A percentile compares a stretch with the other conserved stretches of the same genome.
Conservation (phyloP, 92 coral and sea anemone species). For the Siderastrea radians region DNA sequence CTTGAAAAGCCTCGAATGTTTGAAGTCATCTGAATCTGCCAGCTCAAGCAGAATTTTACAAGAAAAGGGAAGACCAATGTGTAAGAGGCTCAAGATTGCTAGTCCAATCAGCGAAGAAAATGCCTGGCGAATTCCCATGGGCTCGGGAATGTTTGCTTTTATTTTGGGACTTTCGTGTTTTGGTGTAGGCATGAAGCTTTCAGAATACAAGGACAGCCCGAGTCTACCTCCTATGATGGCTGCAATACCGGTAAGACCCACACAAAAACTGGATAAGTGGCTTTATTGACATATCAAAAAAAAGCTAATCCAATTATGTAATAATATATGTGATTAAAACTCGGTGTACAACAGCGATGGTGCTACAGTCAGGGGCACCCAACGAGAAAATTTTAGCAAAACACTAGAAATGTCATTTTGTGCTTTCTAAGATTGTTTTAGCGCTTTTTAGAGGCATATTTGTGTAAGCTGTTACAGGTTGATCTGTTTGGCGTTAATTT, state of each 20-base stretch:
- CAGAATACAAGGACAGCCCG: conserved; percentile 65
- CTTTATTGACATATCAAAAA: too few species aligned
- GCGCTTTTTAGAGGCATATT: too few species aligned
- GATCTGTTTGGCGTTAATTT: too few species aligned
- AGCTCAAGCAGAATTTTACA: not conserved
- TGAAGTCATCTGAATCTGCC: not conserved
- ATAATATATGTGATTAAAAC: too few species aligned
- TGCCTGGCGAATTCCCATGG: conserved; percentile 35
- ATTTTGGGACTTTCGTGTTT: conserved; percentile 61
- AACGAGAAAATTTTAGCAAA: too few species aligned
- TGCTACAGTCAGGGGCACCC: too few species aligned
- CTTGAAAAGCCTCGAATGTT: not conserved
- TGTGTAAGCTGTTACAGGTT: too few species aligned
- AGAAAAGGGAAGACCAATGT: not conserved
- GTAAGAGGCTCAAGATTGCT: not conserved
- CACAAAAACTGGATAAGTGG: too few species aligned
- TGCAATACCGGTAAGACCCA: conserved; percentile 70
- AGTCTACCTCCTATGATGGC: conserved; percentile 64
- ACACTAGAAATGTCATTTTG: too few species aligned
- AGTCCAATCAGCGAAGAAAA: not conserved
- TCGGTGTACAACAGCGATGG: too few species aligned
- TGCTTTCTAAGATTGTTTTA: too few species aligned
- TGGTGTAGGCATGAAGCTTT: conserved; percentile 70
- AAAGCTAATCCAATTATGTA: too few species aligned
- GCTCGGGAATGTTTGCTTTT: conserved; percentile 34